Evolutionary conservation across 2,888 invertebrate genomes (phyloP).

Genomic region (Colletes collaris): DNA sequence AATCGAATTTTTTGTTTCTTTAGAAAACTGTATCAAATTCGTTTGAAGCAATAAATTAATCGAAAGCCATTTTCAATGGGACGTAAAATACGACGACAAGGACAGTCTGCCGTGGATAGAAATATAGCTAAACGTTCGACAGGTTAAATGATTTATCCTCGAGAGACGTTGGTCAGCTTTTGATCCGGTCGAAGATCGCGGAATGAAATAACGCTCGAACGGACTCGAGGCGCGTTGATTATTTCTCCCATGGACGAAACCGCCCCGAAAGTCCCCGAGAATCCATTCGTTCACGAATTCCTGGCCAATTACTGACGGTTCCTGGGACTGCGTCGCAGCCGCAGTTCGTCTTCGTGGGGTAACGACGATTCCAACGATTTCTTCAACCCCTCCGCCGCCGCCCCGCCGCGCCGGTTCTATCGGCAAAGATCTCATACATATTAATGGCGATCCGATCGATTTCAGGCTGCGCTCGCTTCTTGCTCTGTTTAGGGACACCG

Average conservation of each 20-base stretch:
- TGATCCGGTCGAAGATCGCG: slow-evolving; percentile 5
- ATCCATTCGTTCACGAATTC: slow-evolving; percentile 63
- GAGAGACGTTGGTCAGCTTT: background rate
- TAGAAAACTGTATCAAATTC: too few species aligned
- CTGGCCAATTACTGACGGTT: slow-evolving; percentile 66
- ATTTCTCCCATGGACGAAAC: slow-evolving; percentile 33
- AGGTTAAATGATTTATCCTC: slow-evolving; percentile 1
- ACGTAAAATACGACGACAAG: too few species aligned
- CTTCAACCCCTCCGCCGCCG: slow-evolving; percentile 16
- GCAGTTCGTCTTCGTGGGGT: slow-evolving; percentile 28
- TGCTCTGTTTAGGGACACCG: slow-evolving; percentile 76
- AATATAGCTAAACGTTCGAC: background rate
- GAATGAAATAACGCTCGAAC: slow-evolving; percentile 22
- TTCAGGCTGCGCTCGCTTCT: slow-evolving; percentile 70
- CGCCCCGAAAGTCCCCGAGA: slow-evolving; percentile 29
- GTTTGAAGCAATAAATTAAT: too few species aligned
- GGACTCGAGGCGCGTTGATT: slow-evolving; percentile 35
- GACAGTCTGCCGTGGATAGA: background rate
- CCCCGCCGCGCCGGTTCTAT: slow-evolving; percentile 31
- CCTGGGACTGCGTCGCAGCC: slow-evolving; percentile 56
- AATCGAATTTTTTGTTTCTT: too few species aligned
- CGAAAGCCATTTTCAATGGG: too few species aligned
- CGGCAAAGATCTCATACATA: slow-evolving; percentile 80
- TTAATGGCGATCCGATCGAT: slow-evolving; percentile 80
- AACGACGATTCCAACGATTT: slow-evolving; percentile 38